phyloP scores from a whole-genome alignment of 2,888 invertebrate genomes.

The Magallana nippona region DNA sequence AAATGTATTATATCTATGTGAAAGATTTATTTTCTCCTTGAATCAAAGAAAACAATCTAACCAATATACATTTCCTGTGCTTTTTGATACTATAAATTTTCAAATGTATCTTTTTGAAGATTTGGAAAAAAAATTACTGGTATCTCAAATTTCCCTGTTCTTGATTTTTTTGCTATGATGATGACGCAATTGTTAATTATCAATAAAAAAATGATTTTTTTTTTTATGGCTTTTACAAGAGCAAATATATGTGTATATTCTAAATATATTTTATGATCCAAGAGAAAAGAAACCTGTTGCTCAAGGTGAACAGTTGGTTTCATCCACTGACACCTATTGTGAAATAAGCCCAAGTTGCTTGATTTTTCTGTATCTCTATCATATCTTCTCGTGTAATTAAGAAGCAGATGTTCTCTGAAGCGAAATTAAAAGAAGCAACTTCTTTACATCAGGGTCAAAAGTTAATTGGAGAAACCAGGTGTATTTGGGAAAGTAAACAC shows the following conservation, averaged over 20 bases:
- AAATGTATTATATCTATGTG: too few relatives aligned
- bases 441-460: background rate
- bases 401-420: background rate
- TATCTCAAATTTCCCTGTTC: background rate
- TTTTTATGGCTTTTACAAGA: background rate
- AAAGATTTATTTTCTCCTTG: background rate
- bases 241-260: background rate
- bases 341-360: background rate
- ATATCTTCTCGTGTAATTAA: conserved; percentile 6
- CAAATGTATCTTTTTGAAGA: background rate
- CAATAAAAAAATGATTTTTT: background rate
- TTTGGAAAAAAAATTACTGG: background rate
- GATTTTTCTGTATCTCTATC: conserved; percentile 4
- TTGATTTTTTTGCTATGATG: background rate
- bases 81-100: background rate
- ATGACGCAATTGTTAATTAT: conserved; percentile 25
- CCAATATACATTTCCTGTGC: background rate
- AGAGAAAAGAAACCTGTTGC: background rate
- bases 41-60: conserved; percentile 6
- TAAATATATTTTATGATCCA: background rate
- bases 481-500: background rate
- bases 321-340: background rate
- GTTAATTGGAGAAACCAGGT: background rate
- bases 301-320: background rate
- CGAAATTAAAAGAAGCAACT: background rate